These are phyloP conservation scores for Temnothorax rugatulus DNA, from an alignment of 2,888 invertebrate genomes.

Conservation along the genomic window DNA sequence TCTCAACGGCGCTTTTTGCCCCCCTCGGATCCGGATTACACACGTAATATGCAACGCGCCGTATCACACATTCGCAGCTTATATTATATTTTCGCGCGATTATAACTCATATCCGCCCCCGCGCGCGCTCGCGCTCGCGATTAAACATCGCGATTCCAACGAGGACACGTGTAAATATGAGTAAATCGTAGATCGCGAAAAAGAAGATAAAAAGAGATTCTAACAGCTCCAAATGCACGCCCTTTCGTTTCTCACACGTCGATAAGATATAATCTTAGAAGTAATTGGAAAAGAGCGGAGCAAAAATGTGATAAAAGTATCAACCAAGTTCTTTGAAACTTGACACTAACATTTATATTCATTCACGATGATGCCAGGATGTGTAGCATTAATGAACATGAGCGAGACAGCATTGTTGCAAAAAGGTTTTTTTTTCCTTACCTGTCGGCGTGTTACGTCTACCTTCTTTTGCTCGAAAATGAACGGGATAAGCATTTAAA, in stretches of 20 bases:
- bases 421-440: neutral
- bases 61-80: conserved; percentile 31
- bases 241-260: neutral
- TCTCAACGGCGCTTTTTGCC: conserved; percentile 36
- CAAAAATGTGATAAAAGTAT: neutral
- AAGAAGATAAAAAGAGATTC: neutral
- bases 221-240: neutral
- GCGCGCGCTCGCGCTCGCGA: neutral
- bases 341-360: neutral
- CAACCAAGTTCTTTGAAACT: neutral
- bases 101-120: neutral
- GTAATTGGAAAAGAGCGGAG: neutral
- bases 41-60: conserved; percentile 23
- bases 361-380: neutral
- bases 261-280: neutral
- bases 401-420: neutral
- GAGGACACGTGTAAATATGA: neutral
- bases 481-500: conserved; percentile 15
- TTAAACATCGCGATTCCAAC: conserved; percentile 8
- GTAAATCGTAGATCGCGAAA: neutral
- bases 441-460: neutral
- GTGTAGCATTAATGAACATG: neutral
- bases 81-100: conserved; percentile 27
- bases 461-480: neutral
- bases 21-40: conserved; percentile 21